Base-by-base conservation (phyloP, 2,888 invertebrate species). In the Dryadula phaetusa region DNA sequence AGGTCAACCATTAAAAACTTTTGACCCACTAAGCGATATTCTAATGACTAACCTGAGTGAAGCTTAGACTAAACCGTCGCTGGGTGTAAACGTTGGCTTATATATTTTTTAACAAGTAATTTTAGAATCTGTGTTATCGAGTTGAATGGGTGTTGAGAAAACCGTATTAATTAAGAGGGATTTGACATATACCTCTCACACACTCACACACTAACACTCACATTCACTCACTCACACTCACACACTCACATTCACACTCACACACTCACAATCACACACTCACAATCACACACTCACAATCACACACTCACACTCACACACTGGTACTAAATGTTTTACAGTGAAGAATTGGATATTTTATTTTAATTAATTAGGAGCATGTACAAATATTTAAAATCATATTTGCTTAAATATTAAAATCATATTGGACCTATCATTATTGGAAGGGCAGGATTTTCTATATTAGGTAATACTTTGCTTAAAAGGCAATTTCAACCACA, bases 191-290 rank as follows among this genome's bases (percentile, higher is more conserved):
- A n/a, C n/a, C n/a, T n/a, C n/a, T n/a, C n/a, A n/a, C n/a, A n/a
- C 18, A 40, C 0, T n/a, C 40, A 40, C 40, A n/a, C n/a, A n/a
- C 14, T n/a, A 12, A 14, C 18, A 6, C 12, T n/a, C 28, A 16
- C 18, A 44, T 5, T 16, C 18, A 16, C 44, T 16, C 8, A 44
- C 5, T 8, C 8, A 44, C 18, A 18, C 12, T 20, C 22, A 47
- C 18, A 22, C 22, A 46, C 18, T 18, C 18, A 16, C 44, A 16
- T 12, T 6, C 44, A 12, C 18, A 44, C 44, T 16, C 44, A 16
- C 7, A 44, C 18, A 8, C 44, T 16, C 8, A 18, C 5, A 12
- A 88, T 81, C 93, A 80, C 74, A 83, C 67, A 73, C 83, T 60
- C 87, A 86, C 0, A 5, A 3, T 32, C 32, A 7, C 10, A 37